These are phyloP conservation scores for Apeira syringaria DNA, from an alignment of 2,888 invertebrate genomes.

Conservation along the genomic window DNA sequence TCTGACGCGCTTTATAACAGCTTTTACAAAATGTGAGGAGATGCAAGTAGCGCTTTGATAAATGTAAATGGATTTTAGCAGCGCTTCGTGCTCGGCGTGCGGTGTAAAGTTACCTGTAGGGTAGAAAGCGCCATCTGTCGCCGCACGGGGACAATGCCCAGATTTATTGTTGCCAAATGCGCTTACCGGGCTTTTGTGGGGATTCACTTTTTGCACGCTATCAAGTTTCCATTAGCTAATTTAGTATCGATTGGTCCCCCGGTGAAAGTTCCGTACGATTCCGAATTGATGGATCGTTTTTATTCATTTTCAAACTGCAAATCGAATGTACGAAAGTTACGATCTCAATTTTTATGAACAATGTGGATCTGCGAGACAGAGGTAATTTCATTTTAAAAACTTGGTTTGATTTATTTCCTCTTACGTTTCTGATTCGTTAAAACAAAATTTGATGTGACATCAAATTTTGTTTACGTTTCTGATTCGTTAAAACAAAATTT, in stretches of 20 bases:
- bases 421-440: too few relatives aligned
- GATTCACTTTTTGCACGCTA: conserved; percentile 73
- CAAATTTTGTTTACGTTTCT: too few relatives aligned
- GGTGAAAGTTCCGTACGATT: conserved; percentile 63
- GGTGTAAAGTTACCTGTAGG: conserved; percentile 73
- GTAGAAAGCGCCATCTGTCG: conserved; percentile 73
- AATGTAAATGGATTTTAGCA: conserved; percentile 18
- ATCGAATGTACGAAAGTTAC: conserved; percentile 56
- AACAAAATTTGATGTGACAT: too few relatives aligned
- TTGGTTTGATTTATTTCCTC: too few relatives aligned
- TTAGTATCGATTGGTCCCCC: conserved; percentile 68
- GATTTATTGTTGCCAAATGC: conserved; percentile 77
- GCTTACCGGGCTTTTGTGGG: conserved; percentile 65
- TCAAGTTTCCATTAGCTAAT: conserved; percentile 83
- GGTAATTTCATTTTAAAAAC: too few relatives aligned
- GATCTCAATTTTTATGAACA: conserved; percentile 69
- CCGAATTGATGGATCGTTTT: conserved; percentile 76
- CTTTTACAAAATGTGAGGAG: not conserved
- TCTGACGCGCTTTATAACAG: conserved; percentile 23
- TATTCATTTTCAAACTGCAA: conserved; percentile 63
- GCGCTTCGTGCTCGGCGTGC: conserved; percentile 39
- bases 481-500: too few relatives aligned
- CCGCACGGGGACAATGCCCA: conserved; percentile 60
- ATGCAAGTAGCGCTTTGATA: conserved; percentile 1
- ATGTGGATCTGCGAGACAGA: too few relatives aligned